Percentiles rank a stretch among this genome's conserved stretches.
phyloP scores from a whole-genome alignment of 1,140 invertebrate species.

The Elysia chlorotica region DNA sequence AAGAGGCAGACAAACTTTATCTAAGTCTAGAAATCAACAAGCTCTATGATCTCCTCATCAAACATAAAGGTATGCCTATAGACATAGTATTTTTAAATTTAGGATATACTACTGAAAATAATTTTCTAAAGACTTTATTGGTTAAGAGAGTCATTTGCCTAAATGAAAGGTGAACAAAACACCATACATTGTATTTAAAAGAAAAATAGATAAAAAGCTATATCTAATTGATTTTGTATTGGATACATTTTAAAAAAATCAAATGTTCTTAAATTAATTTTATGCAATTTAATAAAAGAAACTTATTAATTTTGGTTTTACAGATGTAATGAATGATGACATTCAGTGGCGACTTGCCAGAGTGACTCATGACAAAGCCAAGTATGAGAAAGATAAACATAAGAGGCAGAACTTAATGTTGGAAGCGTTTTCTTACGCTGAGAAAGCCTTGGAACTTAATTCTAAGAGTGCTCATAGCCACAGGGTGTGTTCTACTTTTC shows the following conservation, averaged over 20 bases:
- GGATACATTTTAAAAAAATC: background rate
- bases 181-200: background rate
- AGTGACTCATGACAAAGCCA: conserved; percentile 19
- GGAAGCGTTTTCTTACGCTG: conserved; percentile 23
- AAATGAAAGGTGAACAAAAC: too few species aligned
- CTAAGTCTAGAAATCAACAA: background rate
- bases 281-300: background rate
- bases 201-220: too few species aligned
- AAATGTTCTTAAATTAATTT: background rate
- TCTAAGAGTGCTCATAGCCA: conserved; percentile 20
- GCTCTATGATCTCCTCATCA: background rate
- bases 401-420: conserved; percentile 19
- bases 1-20: conserved; percentile 17
- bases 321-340: conserved; percentile 16
- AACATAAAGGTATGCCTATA: conserved; percentile 6
- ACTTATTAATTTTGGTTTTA: background rate
- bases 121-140: background rate
- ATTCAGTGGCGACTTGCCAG: conserved; percentile 20
- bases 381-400: conserved; percentile 16
- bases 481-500: conserved; percentile 19
- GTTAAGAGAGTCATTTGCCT: background rate
- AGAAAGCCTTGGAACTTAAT: conserved; percentile 21
- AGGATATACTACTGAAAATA: background rate
- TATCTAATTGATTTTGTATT: too few species aligned
- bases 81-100: background rate